Evolutionary conservation across 2,888 invertebrate genomes (phyloP).

Genomic region (Melieria picta): DNA sequence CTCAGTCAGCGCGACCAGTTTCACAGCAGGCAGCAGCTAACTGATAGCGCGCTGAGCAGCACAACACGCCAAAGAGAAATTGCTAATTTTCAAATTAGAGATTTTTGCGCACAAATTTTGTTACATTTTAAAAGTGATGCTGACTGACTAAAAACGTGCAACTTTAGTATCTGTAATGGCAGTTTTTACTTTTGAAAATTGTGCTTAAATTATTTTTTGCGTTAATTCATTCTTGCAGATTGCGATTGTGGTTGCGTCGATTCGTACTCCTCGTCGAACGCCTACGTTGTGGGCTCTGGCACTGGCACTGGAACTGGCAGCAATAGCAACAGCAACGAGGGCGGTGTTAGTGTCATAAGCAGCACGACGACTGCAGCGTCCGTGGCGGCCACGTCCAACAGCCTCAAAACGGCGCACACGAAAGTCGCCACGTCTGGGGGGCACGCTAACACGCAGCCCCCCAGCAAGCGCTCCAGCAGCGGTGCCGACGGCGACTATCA

Average conservation of each 20-base stretch:
- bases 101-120: too few relatives aligned
- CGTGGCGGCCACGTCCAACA: conserved; percentile 53
- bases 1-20: too few relatives aligned
- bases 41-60: too few relatives aligned
- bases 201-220: too few relatives aligned
- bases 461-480: conserved; percentile 78
- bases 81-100: too few relatives aligned
- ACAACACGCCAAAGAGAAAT: too few relatives aligned
- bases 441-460: conserved; percentile 69
- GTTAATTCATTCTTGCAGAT: conserved; percentile 45
- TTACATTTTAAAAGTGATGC: too few relatives aligned
- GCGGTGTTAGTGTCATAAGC: conserved; percentile 44
- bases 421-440: conserved; percentile 67
- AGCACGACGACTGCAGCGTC: conserved; percentile 44
- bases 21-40: too few relatives aligned
- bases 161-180: too few relatives aligned
- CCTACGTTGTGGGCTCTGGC: conserved; percentile 37
- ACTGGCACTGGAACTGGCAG: conserved; percentile 27
- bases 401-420: conserved; percentile 67
- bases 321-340: conserved; percentile 36
- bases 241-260: conserved; percentile 67
- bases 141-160: too few relatives aligned
- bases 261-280: conserved; percentile 51
- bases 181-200: too few relatives aligned
- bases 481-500: conserved; percentile 98